phyloP scores from a whole-genome alignment of 2,113 vertebrate genomes.

The Heterotilapia buettikoferi region DNA sequence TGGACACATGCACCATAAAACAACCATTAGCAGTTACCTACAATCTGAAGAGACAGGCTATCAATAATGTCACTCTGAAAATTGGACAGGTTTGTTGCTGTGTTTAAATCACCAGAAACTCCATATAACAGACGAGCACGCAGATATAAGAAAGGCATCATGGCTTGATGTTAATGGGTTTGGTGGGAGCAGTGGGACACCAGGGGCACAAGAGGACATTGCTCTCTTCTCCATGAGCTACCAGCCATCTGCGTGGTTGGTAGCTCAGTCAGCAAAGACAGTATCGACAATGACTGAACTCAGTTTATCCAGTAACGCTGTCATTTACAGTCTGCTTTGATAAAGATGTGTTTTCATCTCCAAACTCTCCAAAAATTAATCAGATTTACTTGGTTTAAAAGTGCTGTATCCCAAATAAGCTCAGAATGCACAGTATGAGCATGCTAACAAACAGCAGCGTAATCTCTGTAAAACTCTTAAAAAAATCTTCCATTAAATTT shows the following conservation, averaged over 20 bases:
- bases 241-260: not conserved
- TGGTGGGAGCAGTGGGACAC: constrained; percentile 50
- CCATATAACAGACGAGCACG: constrained; percentile 57
- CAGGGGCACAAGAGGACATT: constrained; percentile 45
- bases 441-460: not conserved
- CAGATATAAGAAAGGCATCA: constrained; percentile 73
- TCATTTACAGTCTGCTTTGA: not conserved
- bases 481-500: not conserved
- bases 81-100: constrained; percentile 83
- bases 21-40: constrained; percentile 76
- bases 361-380: not conserved
- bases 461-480: not conserved
- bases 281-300: not conserved
- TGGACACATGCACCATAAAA: constrained; percentile 78
- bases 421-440: not conserved
- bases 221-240: constrained; percentile 38
- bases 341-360: not conserved
- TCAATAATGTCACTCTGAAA: constrained; percentile 78
- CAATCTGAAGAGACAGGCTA: constrained; percentile 76
- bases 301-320: not conserved
- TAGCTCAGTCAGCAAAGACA: not conserved
- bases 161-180: constrained; percentile 62
- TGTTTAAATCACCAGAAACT: constrained; percentile 76
- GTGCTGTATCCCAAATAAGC: not conserved
- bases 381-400: not conserved